Base-by-base conservation (phyloP, 1,140 invertebrate species). In the Cotesia vestalis region DNA sequence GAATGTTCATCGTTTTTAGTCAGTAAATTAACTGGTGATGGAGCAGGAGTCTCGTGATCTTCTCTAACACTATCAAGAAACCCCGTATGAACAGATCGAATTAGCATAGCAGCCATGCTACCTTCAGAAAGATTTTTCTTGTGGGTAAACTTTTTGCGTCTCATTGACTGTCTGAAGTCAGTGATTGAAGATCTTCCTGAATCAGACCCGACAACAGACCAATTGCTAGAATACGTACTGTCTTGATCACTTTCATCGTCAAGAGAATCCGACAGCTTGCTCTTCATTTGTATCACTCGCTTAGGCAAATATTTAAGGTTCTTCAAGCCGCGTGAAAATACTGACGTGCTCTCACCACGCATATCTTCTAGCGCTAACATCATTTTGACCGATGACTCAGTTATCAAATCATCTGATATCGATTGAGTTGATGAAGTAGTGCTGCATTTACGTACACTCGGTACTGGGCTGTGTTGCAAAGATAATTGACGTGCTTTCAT, bases 31-130 rank as follows among this genome's bases (percentile, higher is more conserved):
- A 83, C 79, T 0, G 81, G 79, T 11, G 79, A 78, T 0, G 80
- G 77, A 12, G 78, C 76, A 5, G 81, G 79, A 0, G 87, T 88
- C 76, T 90, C 89, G 36, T 88, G 87, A 55, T 85, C 87, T 78
- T 90, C 90, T 51, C 81, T 86, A 4, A 90, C 89, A 66, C 88
- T 88, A 52, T 90, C 89, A 5, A 92, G 78, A 27, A 80, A 66
- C 73, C 87, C 90, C n/a, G 88, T 89, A 60, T 91, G 90, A 4
- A 92, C 87, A 4, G 91, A 91, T 72, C 89, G 85, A 1, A 91
- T 91, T 20, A 92, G 80, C 67, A 91, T 86, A 8, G 91, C 89
- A 2, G 90, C 90, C 87, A 92, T 91, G 2, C 86, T 84, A 77
- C 91, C 53, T 36, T 67, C 89, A 69, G 87, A 89, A 61, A 83